A percentile compares a stretch with the other conserved stretches of the same genome.
Conservation (phyloP, 1,140 invertebrate species). For the Triops cancriformis region DNA sequence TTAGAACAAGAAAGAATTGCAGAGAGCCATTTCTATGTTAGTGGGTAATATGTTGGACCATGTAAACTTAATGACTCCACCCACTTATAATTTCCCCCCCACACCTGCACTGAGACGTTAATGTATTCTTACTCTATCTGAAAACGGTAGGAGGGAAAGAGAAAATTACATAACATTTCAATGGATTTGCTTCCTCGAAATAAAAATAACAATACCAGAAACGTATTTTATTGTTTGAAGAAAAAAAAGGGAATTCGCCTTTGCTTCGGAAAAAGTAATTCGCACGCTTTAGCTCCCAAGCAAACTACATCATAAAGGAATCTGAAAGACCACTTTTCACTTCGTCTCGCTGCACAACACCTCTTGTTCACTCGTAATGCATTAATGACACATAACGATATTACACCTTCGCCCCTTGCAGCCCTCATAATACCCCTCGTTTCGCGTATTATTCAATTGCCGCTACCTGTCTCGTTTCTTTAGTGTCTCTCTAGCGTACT, state of each 20-base stretch:
- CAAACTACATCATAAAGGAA: not conserved
- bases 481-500: too few relatives aligned
- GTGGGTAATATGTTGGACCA: not conserved
- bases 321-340: not conserved
- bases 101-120: too few relatives aligned
- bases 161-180: too few relatives aligned
- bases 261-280: too few relatives aligned
- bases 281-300: not conserved
- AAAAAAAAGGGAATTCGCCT: too few relatives aligned
- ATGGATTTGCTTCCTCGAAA: too few relatives aligned
- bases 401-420: not conserved
- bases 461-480: not conserved
- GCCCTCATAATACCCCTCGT: not conserved
- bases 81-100: not conserved
- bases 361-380: not conserved
- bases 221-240: too few relatives aligned
- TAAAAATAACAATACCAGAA: too few relatives aligned
- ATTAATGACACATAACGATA: not conserved
- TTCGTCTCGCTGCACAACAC: not conserved
- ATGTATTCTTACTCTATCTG: too few relatives aligned
- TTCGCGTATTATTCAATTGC: not conserved
- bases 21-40: not conserved
- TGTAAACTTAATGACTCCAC: not conserved
- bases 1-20: not conserved
- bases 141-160: too few relatives aligned